These are phyloP conservation scores for Ceratosolen fusciceps DNA, from an alignment of 1,140 invertebrate genomes.

Conservation along the genomic window DNA sequence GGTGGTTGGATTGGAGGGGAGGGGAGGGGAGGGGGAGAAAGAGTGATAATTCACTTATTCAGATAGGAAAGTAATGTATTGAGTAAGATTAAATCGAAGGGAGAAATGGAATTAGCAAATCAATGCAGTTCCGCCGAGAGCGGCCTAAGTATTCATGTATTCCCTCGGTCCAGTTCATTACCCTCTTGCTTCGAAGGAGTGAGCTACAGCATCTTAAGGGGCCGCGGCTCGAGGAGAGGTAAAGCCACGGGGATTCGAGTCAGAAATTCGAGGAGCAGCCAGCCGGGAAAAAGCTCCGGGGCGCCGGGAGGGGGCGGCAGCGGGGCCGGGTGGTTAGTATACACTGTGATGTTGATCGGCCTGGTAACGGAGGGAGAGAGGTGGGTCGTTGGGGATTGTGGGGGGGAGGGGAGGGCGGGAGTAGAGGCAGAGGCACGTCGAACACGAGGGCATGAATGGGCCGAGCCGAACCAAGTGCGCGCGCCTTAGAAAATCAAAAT, in stretches of 20 bases:
- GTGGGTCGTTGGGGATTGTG: background rate
- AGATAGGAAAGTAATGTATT: no score
- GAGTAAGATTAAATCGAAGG: background rate
- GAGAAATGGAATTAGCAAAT: background rate
- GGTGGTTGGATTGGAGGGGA: no score
- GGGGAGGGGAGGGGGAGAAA: no score
- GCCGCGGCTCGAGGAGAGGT: background rate
- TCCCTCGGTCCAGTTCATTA: background rate
- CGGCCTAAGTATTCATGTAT: background rate
- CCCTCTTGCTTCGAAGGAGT: background rate
- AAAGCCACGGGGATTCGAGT: background rate
- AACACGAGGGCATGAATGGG: conserved; percentile 14
- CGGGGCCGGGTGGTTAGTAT: no score
- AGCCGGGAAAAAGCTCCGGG: background rate
- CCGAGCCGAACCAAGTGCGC: conserved; percentile 59
- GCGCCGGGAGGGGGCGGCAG: background rate
- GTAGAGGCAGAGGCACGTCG: background rate
- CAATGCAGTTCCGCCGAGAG: background rate
- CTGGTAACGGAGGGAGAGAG: background rate
- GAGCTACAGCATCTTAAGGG: no score
- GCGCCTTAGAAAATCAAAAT: conserved; percentile 72
- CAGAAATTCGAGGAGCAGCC: background rate
- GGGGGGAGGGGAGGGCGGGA: background rate
- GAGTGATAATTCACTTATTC: no score
- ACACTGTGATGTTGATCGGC: no score